Base-by-base conservation (phyloP, 2,888 invertebrate genomes). In the Metalampra italica region DNA sequence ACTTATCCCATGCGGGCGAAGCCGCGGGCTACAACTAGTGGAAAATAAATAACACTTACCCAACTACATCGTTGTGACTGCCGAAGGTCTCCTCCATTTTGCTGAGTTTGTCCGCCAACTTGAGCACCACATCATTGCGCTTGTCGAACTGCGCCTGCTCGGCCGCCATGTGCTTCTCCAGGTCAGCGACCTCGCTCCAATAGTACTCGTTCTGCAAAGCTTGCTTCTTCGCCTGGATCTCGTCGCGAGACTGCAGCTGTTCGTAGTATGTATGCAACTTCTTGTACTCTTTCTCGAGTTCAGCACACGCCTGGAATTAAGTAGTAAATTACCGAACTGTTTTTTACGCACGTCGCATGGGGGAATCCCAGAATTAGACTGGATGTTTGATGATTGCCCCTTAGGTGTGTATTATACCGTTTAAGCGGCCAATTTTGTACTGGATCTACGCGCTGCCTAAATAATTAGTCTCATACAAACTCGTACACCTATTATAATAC, bases 141-240 rank as follows among this genome's bases (percentile, higher is more conserved):
- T 68, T 90, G 60, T 63, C 90, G 70, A 74, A 75, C 60, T 80
- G 70, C 0, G 91, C 78, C 47, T 90, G 80, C 37, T 90, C 81
- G 0, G 59, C 62, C 13, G 62, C 63, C 4, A 70, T 72, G 32
- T 81, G 77, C 7, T 60, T 55, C 59, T 90, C 89, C 9, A 78
- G 61, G 9, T 84, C 81, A 0, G 66, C 75, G 13, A 92, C 88
- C 55, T 87, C 83, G 50, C 85, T 85, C 88, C 89, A 90, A 22
- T 90, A 86, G 52, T 91, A 85, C 70, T 94, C 93, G 54, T 90
- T 85, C 58, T 92, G 87, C 7, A 93, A 66, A 0, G 71, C 57
- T 40, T 78, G 71, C 41, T 90, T 78, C 54, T 90, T 82, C 3
- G 76, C 69, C 49, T 90, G 86, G 11, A 90, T 79, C 43, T 90